Base-by-base conservation (phyloP, 2,113 vertebrate species). In the Lanius ludovicianus region DNA sequence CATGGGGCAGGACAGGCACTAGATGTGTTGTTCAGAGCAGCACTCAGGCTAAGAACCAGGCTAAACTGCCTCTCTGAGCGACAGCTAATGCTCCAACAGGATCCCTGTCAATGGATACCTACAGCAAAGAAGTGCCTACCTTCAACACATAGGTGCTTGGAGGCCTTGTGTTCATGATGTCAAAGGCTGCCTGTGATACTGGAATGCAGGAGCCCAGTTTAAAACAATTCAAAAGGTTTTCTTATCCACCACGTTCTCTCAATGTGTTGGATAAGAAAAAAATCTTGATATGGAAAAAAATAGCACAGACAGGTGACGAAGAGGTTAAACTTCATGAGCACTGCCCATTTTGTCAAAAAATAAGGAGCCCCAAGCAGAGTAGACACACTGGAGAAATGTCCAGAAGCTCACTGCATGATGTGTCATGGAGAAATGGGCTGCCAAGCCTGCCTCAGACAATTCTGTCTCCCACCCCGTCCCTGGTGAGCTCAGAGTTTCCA, bases 401-500 rank as follows among this genome's bases (percentile, higher is more conserved):
- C 81, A 93, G 74, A 78, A 92, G 62, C 31, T 90, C 55, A 42
- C 16, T 15, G 22, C 31, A 47, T 52, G 79, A 93, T 86, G 70
- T 55, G 35, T 91, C 71, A 82, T 21, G 50, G n/a, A 87, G 30
- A 18, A 89, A 67, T 57, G 67, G 21, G 50, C 33, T 41, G 78
- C 84, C 17, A 35, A 86, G 71, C 57, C 69, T 79, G 69, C 25
- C 65, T 4, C 0, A 7, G 44, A 78, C 6, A 4, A 49, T 79
- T 87, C 33, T 2, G 9, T 47, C 63, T 94, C 59, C 60, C 17
- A 0, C 68, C 91, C 59, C 17, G 25, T n/a, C 71, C 62, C 71
- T 7, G 13, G 8, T 86, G 92, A 94, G 59, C 79, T 96, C 95
- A 95, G 75, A 95, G 24, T 94, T 93, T 94, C 96, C 95, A 88